Percentiles rank a stretch among this genome's conserved stretches.
Evolutionary conservation across 2,888 invertebrate species (phyloP).

Genomic region (Listrodromus nycthemerus): DNA sequence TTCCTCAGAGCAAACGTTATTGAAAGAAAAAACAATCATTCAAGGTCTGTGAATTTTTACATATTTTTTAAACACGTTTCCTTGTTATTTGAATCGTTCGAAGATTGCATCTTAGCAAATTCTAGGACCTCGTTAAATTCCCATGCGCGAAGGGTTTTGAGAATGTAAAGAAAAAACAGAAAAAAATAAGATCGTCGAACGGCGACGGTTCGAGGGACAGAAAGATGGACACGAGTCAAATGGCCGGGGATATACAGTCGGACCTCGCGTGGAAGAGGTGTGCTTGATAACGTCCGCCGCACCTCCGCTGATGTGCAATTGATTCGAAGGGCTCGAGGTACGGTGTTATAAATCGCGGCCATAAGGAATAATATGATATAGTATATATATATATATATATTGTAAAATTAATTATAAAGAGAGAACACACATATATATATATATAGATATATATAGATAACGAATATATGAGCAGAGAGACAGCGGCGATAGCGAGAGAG

Average conservation of each 20-base stretch:
- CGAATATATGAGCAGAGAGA: slow-evolving; percentile 53
- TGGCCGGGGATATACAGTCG: slow-evolving; percentile 61
- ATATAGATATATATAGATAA: slow-evolving; percentile 44
- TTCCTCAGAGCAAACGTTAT: background rate
- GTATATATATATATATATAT: slow-evolving; percentile 39
- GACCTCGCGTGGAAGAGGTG: slow-evolving; percentile 27
- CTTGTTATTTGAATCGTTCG: no score
- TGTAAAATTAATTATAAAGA: slow-evolving; percentile 67
- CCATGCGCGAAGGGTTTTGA: slow-evolving; percentile 8
- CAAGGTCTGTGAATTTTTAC: no score
- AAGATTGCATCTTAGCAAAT: no score
- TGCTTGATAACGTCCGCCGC: background rate
- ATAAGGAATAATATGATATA: slow-evolving; percentile 55
- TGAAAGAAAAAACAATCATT: background rate
- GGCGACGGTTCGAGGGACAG: slow-evolving; percentile 39
- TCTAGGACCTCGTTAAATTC: background rate
- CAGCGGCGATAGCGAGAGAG: slow-evolving; percentile 51
- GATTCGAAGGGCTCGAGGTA: slow-evolving; percentile 56
- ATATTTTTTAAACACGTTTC: no score
- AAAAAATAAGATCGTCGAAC: slow-evolving; percentile 12
- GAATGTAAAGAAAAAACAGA: background rate
- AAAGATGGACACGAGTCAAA: slow-evolving; percentile 64
- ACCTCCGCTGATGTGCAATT: slow-evolving; percentile 63
- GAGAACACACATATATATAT: slow-evolving; percentile 55
- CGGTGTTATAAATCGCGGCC: slow-evolving; percentile 62